These are phyloP conservation scores for Troides helena DNA, from an alignment of 2,888 invertebrate species.

Conservation along the genomic window DNA sequence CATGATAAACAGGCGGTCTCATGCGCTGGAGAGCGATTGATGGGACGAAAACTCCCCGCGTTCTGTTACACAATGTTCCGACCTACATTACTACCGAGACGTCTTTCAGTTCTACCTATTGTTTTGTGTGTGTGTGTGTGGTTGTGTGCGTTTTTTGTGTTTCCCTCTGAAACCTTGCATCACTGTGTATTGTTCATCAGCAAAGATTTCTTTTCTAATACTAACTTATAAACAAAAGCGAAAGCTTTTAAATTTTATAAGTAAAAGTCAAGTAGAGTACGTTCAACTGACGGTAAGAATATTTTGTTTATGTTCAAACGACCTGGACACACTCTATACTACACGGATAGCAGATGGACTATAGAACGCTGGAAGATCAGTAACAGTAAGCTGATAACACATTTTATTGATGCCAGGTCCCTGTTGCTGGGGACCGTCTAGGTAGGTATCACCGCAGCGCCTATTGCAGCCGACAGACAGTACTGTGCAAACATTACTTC, in stretches of 20 bases:
- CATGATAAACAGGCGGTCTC: slow-evolving; percentile 17
- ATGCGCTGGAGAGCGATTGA: slow-evolving; percentile 4
- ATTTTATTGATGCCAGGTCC: too few relatives aligned
- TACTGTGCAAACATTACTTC: too few relatives aligned
- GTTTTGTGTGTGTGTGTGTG: not conserved
- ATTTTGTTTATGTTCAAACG: too few relatives aligned
- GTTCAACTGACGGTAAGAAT: too few relatives aligned
- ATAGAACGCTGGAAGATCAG: too few relatives aligned
- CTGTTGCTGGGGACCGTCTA: too few relatives aligned
- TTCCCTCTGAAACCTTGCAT: not conserved
- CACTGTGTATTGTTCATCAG: not conserved
- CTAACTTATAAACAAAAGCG: not conserved
- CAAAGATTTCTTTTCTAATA: not conserved
- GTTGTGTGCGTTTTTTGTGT: not conserved
- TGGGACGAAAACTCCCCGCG: not conserved
- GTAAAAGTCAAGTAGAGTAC: too few relatives aligned
- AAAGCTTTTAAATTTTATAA: not conserved
- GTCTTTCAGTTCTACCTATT: not conserved
- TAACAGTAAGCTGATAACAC: too few relatives aligned
- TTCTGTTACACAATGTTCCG: not conserved
- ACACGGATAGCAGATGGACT: too few relatives aligned
- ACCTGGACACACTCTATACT: too few relatives aligned
- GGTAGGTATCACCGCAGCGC: too few relatives aligned
- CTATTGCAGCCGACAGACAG: too few relatives aligned
- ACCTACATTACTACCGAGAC: not conserved